phyloP scores from a whole-genome alignment of 2,888 invertebrate species.

The Cremastobaeus sp. region DNA sequence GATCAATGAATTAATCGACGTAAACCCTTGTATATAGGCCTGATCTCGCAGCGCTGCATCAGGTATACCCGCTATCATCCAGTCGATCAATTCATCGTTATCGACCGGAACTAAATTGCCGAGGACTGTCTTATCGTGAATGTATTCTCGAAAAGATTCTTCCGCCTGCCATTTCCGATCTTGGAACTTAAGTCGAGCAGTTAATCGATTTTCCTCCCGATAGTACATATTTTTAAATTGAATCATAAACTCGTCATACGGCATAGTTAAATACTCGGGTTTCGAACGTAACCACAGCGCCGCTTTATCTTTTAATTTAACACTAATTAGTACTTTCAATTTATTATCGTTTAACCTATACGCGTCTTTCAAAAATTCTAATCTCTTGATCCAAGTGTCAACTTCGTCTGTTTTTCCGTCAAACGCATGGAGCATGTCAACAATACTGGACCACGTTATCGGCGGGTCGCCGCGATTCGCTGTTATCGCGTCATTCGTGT shows the following conservation, averaged over 20 bases:
- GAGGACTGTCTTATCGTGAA: conserved; percentile 6
- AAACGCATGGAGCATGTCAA: background rate
- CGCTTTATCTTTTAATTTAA: background rate
- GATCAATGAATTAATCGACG: background rate
- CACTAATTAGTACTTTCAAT: background rate
- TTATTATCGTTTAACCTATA: background rate
- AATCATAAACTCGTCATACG: background rate
- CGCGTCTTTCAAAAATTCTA: background rate
- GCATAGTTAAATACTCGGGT: background rate
- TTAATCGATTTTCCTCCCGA: background rate
- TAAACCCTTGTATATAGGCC: background rate
- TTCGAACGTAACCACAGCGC: background rate
- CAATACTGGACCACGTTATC: background rate
- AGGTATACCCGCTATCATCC: conserved; percentile 1
- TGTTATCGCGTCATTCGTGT: too few relatives aligned
- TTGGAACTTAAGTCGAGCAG: conserved; percentile 6
- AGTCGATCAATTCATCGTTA: background rate
- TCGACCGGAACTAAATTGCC: background rate
- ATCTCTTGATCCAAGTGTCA: too few relatives aligned
- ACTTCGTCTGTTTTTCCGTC: too few relatives aligned
- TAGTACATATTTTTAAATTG: conserved; percentile 2
- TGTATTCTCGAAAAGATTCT: conserved; percentile 4
- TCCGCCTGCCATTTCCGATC: conserved; percentile 8
- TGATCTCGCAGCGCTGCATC: background rate
- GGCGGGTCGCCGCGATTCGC: background rate